phyloP scores from a whole-genome alignment of 2,797 vertebrate species.

The Orientallactaga sibirica region DNA sequence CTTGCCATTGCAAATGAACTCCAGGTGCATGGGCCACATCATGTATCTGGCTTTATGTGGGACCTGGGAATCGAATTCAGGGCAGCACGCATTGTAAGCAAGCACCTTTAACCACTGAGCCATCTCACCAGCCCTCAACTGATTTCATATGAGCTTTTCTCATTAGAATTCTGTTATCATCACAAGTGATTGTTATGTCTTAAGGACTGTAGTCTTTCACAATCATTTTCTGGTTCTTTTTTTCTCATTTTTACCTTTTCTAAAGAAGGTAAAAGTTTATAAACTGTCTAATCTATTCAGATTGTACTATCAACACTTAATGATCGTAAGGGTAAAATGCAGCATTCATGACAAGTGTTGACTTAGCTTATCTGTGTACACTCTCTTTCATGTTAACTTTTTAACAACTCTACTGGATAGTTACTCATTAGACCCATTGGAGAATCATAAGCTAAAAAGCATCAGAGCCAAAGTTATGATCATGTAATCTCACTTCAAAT shows the following conservation, averaged over 20 bases:
- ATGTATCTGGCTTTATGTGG: too few species aligned
- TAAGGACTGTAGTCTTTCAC: neutral
- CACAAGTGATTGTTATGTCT: neutral
- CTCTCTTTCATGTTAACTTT: conserved; percentile 15
- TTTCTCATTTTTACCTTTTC: conserved; percentile 50
- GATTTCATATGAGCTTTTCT: conserved; percentile 29
- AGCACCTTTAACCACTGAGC: too few species aligned
- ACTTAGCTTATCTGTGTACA: neutral
- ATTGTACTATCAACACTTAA: neutral
- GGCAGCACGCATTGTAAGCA: too few species aligned
- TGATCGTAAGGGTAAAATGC: neutral
- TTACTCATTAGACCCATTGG: neutral
- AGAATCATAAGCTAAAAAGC: conserved; percentile 7
- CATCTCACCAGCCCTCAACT: neutral
- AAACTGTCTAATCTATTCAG: conserved; percentile 41
- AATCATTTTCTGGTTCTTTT: conserved; percentile 43
- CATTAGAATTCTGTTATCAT: neutral
- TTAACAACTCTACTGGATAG: neutral
- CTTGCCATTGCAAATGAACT: too few species aligned
- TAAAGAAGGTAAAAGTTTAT: conserved; percentile 28
- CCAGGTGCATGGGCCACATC: too few species aligned
- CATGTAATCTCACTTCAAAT: neutral
- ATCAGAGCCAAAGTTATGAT: neutral
- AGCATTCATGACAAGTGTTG: conserved; percentile 24
- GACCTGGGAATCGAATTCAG: too few species aligned